Conservation (phyloP, 1,140 invertebrate genomes). For the Wiebesia pumilae region DNA sequence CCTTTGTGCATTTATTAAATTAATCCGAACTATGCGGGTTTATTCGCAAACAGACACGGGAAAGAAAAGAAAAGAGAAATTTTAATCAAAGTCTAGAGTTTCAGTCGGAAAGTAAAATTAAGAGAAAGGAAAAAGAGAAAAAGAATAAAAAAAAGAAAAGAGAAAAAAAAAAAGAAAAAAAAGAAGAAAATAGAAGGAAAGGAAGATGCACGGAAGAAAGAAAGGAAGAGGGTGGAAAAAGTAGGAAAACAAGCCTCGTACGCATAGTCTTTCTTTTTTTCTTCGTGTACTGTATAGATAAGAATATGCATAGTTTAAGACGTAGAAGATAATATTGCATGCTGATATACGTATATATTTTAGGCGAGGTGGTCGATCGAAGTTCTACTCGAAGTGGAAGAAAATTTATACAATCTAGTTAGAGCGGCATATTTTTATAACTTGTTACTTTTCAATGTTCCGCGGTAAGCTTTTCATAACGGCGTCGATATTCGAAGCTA, state of each 20-base stretch:
- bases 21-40: conserved; percentile 52
- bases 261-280: conserved; percentile 34
- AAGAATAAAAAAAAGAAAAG: not conserved
- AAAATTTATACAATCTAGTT: conserved; percentile 23
- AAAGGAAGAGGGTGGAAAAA: not conserved
- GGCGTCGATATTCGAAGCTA: not conserved
- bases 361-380: conserved; percentile 41
- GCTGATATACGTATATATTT: conserved; percentile 31
- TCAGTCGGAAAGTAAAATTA: conserved; percentile 52
- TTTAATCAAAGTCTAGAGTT: conserved; percentile 55
- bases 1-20: conserved; percentile 53
- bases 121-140: not conserved
- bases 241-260: conserved; percentile 36
- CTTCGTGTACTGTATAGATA: conserved; percentile 23
- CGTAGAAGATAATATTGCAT: conserved; percentile 37
- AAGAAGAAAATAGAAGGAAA: not conserved
- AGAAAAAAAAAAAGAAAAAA: not conserved
- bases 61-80: conserved; percentile 50
- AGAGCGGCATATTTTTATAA: conserved; percentile 7
- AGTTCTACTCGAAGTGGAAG: conserved; percentile 30
- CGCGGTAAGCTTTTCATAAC: not conserved
- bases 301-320: conserved; percentile 28
- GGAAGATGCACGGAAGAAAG: not conserved
- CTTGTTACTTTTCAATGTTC: not conserved
- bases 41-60: conserved; percentile 49